phyloP scores from a whole-genome alignment of 2,797 vertebrate genomes.

The Sciurus carolinensis region DNA sequence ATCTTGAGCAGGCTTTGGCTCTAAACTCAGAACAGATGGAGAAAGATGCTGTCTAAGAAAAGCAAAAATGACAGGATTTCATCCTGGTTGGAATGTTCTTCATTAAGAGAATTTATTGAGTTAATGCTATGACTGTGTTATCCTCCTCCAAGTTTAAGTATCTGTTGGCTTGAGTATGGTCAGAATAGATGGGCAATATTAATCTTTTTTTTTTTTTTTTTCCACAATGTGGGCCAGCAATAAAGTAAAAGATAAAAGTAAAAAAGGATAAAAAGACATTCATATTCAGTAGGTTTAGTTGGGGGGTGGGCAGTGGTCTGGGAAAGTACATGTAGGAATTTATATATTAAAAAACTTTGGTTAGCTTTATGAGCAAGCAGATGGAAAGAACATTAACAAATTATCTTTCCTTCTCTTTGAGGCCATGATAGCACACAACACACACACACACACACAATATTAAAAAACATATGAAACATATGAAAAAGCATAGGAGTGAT shows the following conservation, averaged over 20 bases:
- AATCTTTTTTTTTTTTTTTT: not conserved
- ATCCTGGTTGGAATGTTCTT: conserved; percentile 47
- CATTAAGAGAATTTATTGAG: conserved; percentile 64
- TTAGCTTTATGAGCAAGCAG: not conserved
- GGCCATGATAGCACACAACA: not conserved
- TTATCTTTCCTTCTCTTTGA: not conserved
- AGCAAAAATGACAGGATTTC: conserved; percentile 66
- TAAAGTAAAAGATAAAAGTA: conserved; percentile 31
- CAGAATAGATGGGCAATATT: not conserved
- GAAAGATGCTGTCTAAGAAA: conserved; percentile 75
- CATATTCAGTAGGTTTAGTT: not conserved
- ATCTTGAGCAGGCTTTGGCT: conserved; percentile 64
- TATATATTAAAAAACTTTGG: not conserved
- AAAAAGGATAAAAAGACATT: not conserved
- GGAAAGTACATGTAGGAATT: not conserved
- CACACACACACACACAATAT: no score
- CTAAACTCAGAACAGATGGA: conserved; percentile 76
- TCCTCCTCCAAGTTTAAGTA: not conserved
- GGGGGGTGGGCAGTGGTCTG: not conserved
- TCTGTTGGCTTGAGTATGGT: not conserved
- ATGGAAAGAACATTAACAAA: not conserved
- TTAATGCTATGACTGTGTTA: conserved; percentile 4
- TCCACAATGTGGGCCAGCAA: not conserved
- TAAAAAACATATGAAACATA: not conserved
- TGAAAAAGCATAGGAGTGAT: not conserved